Percentiles rank a stretch among this genome's conserved stretches.
phyloP scores from a whole-genome alignment of 1,140 invertebrate genomes.

The Leptonema lineaticorne region DNA sequence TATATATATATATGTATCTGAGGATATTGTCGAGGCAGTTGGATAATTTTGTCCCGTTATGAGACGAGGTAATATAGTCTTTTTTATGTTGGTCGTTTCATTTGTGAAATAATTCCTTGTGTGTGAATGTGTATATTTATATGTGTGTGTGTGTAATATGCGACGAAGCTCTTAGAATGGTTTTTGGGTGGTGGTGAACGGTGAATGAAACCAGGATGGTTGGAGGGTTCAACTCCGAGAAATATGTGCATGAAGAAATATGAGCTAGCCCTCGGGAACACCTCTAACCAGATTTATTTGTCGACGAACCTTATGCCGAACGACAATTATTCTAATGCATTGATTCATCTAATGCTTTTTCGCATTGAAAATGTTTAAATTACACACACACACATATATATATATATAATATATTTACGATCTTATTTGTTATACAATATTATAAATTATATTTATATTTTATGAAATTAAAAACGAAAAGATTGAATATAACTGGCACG shows the following conservation, averaged over 20 bases:
- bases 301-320: constrained; percentile 6
- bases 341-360: constrained; percentile 19
- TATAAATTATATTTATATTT: too few relatives aligned
- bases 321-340: constrained; percentile 31
- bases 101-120: not conserved
- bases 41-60: not conserved
- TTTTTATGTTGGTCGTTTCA: not conserved
- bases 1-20: too few relatives aligned
- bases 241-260: constrained; percentile 32
- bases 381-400: too few relatives aligned
- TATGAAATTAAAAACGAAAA: too few relatives aligned
- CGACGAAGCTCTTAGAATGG: not conserved
- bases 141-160: too few relatives aligned
- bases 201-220: not conserved
- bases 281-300: constrained; percentile 27
- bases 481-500: too few relatives aligned
- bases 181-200: too few relatives aligned
- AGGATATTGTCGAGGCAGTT: not conserved
- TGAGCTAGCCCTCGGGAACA: constrained; percentile 19
- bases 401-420: too few relatives aligned
- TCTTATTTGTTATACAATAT: too few relatives aligned
- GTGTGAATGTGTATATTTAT: not conserved
- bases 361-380: too few relatives aligned
- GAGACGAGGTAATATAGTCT: not conserved
- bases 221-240: constrained; percentile 7